Evolutionary conservation across 2,888 invertebrate species (phyloP), one percentile per base, ranked within the genome.

Genomic region (Drosophila neutralis): DNA sequence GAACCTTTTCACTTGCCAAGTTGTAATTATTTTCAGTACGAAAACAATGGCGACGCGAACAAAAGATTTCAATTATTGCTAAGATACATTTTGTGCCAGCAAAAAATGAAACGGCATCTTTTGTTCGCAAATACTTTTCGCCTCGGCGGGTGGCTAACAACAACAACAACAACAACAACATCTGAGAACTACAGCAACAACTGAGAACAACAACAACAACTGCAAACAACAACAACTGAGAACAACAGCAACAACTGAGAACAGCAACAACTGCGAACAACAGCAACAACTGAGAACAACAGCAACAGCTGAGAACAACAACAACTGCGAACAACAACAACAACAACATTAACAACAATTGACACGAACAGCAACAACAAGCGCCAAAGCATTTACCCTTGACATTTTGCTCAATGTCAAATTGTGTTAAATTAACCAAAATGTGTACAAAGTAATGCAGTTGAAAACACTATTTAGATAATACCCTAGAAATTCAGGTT

Each of bases 361-460:
- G 45, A 24, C 21, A 45, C 21, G 21, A 45, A 15, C 8, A 15
- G 21, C 24, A 24, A 45, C 45, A 45, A 24, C 4, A 45, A 8
- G 8, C 15, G 3, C 21, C 15, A 45, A 15, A 24, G 15, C 24
- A 4, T 45, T 24, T 45, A 24, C 4, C 86, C 83, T 85, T 85
- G 84, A 85, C 89, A 85, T 45, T 76, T 87, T 79, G 58, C 49
- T 62, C 74, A 85, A 87, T 83, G 89, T 89, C 89, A 83, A 87
- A 75, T 31, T 51, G 40, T 73, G 73, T 80, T 73, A 73, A 88
- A 83, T 73, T 66, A 70, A 74, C 45, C 51, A 42, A 49, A 38
- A 61, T 4, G 15, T 24, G 15, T 24, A 24, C 1, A 15, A 45
- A 21, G 21, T 21, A 45, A 7, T 24, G 45, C 15, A 21, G 42